phyloP scores from a whole-genome alignment of 2,888 invertebrate species.

The Crepidodera aurea region DNA sequence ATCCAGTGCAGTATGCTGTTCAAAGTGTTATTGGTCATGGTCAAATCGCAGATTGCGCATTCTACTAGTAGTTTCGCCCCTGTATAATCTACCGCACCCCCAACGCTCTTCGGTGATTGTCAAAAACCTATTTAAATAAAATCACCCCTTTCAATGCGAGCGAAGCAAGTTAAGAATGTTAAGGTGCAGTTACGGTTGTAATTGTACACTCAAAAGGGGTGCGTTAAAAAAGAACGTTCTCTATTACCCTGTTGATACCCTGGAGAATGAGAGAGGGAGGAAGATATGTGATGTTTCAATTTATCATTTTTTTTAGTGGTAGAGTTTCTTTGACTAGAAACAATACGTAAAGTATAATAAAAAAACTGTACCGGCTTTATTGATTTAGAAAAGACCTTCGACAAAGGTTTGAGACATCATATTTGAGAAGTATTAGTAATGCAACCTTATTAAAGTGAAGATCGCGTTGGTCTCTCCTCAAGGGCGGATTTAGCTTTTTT shows the following conservation, averaged over 20 bases:
- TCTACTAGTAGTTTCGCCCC: neutral
- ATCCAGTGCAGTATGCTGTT: too few species aligned
- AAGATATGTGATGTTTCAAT: constrained; percentile 2
- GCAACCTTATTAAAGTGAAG: too few species aligned
- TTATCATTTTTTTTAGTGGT: constrained; percentile 2
- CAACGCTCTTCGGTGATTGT: constrained; percentile 26
- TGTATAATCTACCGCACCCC: neutral
- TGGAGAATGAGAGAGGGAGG: constrained; percentile 24
- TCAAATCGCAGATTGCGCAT: neutral
- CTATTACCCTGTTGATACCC: constrained; percentile 35
- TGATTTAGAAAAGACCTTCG: too few species aligned
- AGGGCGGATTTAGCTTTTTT: too few species aligned
- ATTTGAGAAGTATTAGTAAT: too few species aligned
- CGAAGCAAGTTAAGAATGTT: constrained; percentile 25
- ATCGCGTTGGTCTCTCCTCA: too few species aligned
- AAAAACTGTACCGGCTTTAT: too few species aligned
- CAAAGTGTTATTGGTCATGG: neutral
- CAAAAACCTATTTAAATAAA: constrained; percentile 27
- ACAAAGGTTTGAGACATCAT: too few species aligned
- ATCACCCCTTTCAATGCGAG: constrained; percentile 24
- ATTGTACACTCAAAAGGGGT: constrained; percentile 34
- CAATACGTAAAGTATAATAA: too few species aligned
- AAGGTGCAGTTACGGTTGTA: constrained; percentile 35
- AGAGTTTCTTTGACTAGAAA: too few species aligned
- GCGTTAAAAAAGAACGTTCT: constrained; percentile 12